Evolutionary conservation across 1,140 invertebrate species (phyloP), one percentile per base, ranked within the genome.

Genomic region (Glossosoma conforme): DNA sequence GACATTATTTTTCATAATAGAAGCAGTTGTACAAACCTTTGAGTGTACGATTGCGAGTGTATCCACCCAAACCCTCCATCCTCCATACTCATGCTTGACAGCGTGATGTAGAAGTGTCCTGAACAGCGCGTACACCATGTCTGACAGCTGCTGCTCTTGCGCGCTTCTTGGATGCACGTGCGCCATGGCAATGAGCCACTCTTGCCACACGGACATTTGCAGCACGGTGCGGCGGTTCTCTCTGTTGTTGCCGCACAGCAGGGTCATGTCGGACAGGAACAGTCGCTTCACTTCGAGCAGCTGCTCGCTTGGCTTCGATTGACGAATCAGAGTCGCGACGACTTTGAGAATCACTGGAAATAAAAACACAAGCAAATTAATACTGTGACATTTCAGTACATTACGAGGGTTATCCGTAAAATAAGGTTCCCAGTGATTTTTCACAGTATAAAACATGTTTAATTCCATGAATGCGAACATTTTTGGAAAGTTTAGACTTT

Each of bases 161-260:
- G 86, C 83, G 62, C 89, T 95, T 66, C 93, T 90, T 0, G 95
- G 94, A 70, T 97, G 95, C 44, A 99, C 96, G 67, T 98, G 97
- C 18, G 95, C 92, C 84, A 99, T 87, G 3, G 94, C 93, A 60
- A 99, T 98, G 1, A 99, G 77, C 97, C 97, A 99, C 66, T 99
- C 96, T 75, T 99, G 97, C 97, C 97, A 99, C 1, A 99, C 97
- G 4, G 95, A 98, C 97, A 99, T 99, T 75, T 99, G 97, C 10
- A 99, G 77, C 1, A 99, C 92, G 1, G 93, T 98, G 56, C 95
- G 76, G 40, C 97, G 74, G 72, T 99, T 99, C 68, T 99, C 96
- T 14, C 93, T 79, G 67, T 96, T 98, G 66, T 96, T 96, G 64
- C 95, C 97, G 68, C 96, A 98, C 13, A 99, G 74, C 43, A 96